Evolutionary conservation across 2,797 vertebrate species (phyloP), one percentile per base, ranked within the genome.

Genomic region (Arrhamphus sclerolepis): DNA sequence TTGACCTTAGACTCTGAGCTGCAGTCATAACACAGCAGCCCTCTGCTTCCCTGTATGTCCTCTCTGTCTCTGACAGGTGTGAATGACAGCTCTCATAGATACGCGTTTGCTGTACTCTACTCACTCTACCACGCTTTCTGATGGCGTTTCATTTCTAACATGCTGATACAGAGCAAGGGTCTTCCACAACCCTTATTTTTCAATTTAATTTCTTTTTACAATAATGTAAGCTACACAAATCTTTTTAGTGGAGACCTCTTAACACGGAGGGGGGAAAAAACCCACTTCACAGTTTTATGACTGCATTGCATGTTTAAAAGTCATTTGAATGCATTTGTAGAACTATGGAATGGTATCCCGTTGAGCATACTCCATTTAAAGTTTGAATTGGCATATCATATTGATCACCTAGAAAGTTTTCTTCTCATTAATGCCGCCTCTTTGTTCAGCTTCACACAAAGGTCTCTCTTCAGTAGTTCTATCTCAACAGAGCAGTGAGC

Each of bases 1-100:
- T 75, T 91, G 91, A 93, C 91, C 92, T 92, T 88, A 88, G 80
- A 79, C 72, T 80, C 51, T 31, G 74, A 71, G 62, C 71, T 72
- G 68, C 77, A 82, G 79, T 83, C 71, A 62, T 57, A 53, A 79
- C 72, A 62, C 79, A 69, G 62, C 38, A 46, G 72, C 42, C 11
- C 49, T 64, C 71, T 67, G 55, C 49, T 48, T 75, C 74, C 77
- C 57, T 46, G 52, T 60, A 56, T 51, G 13, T 66, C 71, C 72
- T 70, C 43, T 4, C 64, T 39, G 20, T 52, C 40, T 70, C 70
- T 78, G 77, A 80, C 56, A 82, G 69, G 51, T 56, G 46, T 80
- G 82, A 89, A 58, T 70, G 71, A 78, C 82, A n/a, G 71, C 77
- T 75, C 58, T 71, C 49, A 43, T 24, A 62, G 21, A 31, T 49